Base-by-base conservation (phyloP, 2,888 invertebrate species). In the Cryptocephalus primarius region DNA sequence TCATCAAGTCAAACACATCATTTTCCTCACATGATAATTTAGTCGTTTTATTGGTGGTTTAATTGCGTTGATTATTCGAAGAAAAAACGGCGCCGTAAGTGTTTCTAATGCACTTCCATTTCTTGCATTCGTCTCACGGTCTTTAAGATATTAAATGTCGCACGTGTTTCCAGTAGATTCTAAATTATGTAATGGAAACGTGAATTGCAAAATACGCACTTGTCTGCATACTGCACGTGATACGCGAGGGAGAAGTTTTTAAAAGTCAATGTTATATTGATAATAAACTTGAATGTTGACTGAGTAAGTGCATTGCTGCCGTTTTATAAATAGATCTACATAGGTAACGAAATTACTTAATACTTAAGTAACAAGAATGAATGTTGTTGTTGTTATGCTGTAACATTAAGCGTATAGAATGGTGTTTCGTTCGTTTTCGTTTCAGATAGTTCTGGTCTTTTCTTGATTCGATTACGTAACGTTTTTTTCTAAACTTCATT, bases 141-240 rank as follows among this genome's bases (percentile, higher is more conserved):
- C 56, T 56, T 54, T 56, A 56, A 47, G 50, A 47, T 46, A 47
- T 51, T 56, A 63, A 63, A 63, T 63, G 62, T 62, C 62, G 59
- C 62, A 63, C 61, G 62, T 61, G 62, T 56, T 59, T 60, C 43
- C 45, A 48, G 46, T 47, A 45, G 50, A 50, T 49, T 49, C 48
- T 47, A 48, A 43, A 58, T 60, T 60, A 57, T 53, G 57, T 60
- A 60, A 60, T 50, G 46, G 44, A 56, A 59, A 59, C 58, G 59
- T 60, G 58, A 58, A 54, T 58, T 57, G 58, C 56, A 55, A 22
- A 22, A 46, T 46, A 40, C 46, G 49, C 48, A 48, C 49, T 49
- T 51, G 49, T 44, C 51, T 47, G 44, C 44, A 46, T 40, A 22
- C 45, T 50, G 51, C 51, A 53, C 53, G 53, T 51, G 48, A 51